phyloP scores from a whole-genome alignment of 2,888 invertebrate species.

The Pimpla rufipes region DNA sequence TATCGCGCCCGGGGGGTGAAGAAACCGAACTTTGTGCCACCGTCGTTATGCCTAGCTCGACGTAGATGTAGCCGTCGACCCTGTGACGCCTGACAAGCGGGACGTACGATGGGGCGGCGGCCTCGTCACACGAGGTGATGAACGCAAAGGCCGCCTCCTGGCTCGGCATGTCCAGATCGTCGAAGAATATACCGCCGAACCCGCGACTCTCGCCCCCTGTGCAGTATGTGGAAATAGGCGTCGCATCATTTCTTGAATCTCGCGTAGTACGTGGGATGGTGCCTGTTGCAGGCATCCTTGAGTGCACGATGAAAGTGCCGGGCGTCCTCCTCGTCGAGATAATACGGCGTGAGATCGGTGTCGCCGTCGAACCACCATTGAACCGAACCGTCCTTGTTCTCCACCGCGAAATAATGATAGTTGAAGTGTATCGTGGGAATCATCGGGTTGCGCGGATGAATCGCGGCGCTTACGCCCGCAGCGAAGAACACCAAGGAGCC shows the following conservation, averaged over 20 bases:
- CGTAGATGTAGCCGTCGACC: constrained; percentile 91
- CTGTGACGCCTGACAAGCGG: constrained; percentile 95
- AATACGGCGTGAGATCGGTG: constrained; percentile 98
- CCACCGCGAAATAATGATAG: constrained; percentile 97
- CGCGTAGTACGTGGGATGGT: constrained; percentile 92
- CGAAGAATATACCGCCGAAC: constrained; percentile 98
- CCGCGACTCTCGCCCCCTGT: constrained; percentile 96
- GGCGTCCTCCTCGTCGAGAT: constrained; percentile 94
- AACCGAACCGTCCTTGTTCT: constrained; percentile 89
- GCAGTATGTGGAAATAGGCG: constrained; percentile 95
- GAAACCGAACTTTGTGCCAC: constrained; percentile 98
- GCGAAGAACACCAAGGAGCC: constrained; percentile 95
- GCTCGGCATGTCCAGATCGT: constrained; percentile 94
- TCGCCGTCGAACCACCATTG: constrained; percentile 99
- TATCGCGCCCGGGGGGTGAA: constrained; percentile 97
- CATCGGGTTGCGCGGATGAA: constrained; percentile 98
- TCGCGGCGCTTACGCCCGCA: constrained; percentile 97
- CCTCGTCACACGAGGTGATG: constrained; percentile 94
- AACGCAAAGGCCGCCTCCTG: constrained; percentile 93
- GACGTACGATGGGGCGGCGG: constrained; percentile 97
- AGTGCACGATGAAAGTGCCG: constrained; percentile 94
- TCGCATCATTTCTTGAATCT: constrained; percentile 99
- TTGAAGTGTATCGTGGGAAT: constrained; percentile 99
- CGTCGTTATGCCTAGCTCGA: constrained; percentile 95
- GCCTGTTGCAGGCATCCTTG: constrained; percentile 95